Evolutionary conservation across 2,888 invertebrate species (phyloP), one percentile per base, ranked within the genome.

Genomic region (Oligia latruncula): DNA sequence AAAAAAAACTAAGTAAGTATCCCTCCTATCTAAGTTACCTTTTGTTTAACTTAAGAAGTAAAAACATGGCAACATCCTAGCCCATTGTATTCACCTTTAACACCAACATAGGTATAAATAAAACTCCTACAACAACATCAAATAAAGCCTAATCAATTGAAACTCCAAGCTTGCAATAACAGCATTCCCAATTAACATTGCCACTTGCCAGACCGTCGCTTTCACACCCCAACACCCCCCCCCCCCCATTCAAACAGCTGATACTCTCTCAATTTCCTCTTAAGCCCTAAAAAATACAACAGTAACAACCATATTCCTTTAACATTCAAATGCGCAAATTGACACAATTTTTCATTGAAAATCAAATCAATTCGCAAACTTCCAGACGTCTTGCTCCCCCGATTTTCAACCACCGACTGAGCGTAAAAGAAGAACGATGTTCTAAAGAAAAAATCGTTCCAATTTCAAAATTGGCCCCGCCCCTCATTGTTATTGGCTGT

Each of bases 401-500:
- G 78, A 87, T 83, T 89, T 90, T 89, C 82, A 74, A 89, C 84
- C 83, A 86, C 90, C 91, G 88, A 92, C 94, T 93, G 93, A 89
- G 89, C 88, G 88, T 90, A 89, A 93, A 93, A 93, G 91, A 92
- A 93, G 92, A 94, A 92, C 92, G 92, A 90, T 92, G 90, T 90
- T 88, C 88, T 90, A 90, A 93, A 93, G 92, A 93, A 95, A 95
- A 95, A 95, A 95, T 92, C 94, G 93, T 94, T 95, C 94, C 93
- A 92, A 95, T 94, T 96, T 95, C 93, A 93, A 95, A 95, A 95
- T 95, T 94, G 95, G 95, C 95, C 94, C 93, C 96, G 93, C 96
- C 96, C 94, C 93, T 89, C 91, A 92, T 92, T 94, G 95, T 95
- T 96, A 96, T 96, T 96, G 96, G 96, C 92, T 91, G 92, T 81